A percentile compares a stretch with the other conserved stretches of the same genome.
phyloP scores from a whole-genome alignment of 30 jellyfish, hydroid and myxozoan species.

The Turritopsis dohrnii region DNA sequence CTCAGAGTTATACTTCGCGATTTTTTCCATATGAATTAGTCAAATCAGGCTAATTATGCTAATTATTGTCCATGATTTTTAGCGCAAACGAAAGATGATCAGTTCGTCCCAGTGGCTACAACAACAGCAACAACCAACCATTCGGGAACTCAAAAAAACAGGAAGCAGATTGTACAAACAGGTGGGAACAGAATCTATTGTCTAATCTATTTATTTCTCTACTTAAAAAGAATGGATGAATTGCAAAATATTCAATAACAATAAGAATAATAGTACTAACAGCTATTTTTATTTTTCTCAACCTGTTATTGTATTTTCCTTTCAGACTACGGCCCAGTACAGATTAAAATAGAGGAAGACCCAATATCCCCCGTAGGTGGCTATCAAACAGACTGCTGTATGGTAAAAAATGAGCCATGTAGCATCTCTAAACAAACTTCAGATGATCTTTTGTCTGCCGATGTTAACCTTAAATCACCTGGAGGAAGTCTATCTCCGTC shows the following conservation, averaged over 20 bases:
- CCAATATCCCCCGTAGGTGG: constrained; percentile 8
- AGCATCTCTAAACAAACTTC: neutral
- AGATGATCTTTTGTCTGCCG: neutral
- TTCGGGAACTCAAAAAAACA: neutral
- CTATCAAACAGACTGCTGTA: constrained; percentile 57
- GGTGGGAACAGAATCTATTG: neutral
- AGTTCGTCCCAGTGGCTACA: constrained; percentile 69
- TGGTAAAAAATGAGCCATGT: constrained; percentile 55
- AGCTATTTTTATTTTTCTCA: too few relatives aligned
- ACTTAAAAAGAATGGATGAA: neutral
- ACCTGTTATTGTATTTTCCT: neutral
- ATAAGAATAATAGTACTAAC: too few relatives aligned
- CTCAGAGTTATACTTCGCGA: too few relatives aligned
- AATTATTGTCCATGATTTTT: too few relatives aligned
- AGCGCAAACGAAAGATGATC: constrained; percentile 72
- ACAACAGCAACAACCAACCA: neutral
- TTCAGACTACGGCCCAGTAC: constrained; percentile 37
- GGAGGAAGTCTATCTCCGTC: neutral
- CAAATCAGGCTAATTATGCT: too few relatives aligned
- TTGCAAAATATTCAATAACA: too few relatives aligned
- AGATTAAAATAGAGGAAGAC: constrained; percentile 36
- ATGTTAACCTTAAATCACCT: neutral
- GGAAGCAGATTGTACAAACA: constrained; percentile 26
- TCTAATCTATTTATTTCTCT: neutral
- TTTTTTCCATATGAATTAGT: too few relatives aligned